Conservation (phyloP, 2,797 vertebrate genomes). For the Acridotheres tristis region DNA sequence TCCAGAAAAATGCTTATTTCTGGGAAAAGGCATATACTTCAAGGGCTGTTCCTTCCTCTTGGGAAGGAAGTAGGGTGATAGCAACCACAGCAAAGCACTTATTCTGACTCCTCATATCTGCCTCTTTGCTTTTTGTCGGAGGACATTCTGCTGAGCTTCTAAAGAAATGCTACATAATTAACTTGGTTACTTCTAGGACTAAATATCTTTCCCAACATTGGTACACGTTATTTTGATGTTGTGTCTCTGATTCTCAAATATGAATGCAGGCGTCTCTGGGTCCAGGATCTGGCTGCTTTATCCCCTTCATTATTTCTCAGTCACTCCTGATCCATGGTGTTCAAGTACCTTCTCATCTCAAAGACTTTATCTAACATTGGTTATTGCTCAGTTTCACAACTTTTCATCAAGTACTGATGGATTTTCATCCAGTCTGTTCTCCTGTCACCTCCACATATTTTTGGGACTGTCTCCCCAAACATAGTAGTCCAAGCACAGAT, state of each 20-base stretch:
- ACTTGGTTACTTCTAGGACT: neutral
- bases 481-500: neutral
- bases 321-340: neutral
- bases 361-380: neutral
- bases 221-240: neutral
- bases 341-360: neutral
- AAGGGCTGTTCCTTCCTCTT: neutral
- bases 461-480: neutral
- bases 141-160: neutral
- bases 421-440: neutral
- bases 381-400: neutral
- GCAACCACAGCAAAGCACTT: neutral
- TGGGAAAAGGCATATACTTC: neutral
- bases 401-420: neutral
- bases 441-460: neutral
- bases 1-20: neutral
- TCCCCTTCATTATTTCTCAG: neutral
- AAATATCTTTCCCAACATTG: neutral
- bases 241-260: neutral
- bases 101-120: neutral
- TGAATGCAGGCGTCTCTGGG: neutral
- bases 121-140: neutral
- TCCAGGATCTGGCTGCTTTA: neutral
- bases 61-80: accelerated
- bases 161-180: neutral